Evolutionary conservation across 2,888 invertebrate genomes (phyloP), one percentile per base, ranked within the genome.

Genomic region (Boloria euphrosyne): DNA sequence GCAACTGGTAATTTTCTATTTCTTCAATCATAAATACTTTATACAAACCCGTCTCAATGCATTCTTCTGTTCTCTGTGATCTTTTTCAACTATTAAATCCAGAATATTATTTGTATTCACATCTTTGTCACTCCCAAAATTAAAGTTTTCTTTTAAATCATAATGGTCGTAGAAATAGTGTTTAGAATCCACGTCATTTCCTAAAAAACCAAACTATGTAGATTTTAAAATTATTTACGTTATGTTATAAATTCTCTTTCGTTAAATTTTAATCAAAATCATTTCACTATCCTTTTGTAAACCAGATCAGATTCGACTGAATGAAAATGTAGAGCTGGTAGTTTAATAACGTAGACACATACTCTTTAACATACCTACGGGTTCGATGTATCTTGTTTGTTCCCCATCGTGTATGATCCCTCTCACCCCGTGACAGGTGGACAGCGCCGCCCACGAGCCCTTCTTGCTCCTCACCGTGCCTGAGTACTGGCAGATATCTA

Each of bases 371-470:
- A 4, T 5, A 27, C 4, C 74, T 38, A 83, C 85, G 0, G 91
- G 91, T 64, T 92, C 86, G 62, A 98, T 94, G 82, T 97, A 96
- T 83, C 95, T 95, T 85, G 96, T 94, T 68, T 94, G 94, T 68
- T 93, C 82, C 43, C 97, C 97, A 81, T 97, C 97, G 82, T 94
- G 96, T 70, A 98, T 93, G 69, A 97, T 93, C 7, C 98, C 98
- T 60, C 95, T 94, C 50, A 95, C 85, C 55, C 96, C 96, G 61
- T 93, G 87, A 81, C 98, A 98, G 4, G 97, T 97, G 59, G 98
- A 97, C 59, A 98, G 81, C 0, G 97, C 97, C 62, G 94, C 97
- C 95, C 96, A 96, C 4, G 98, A 97, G 65, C 93, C 90, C 1
- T 93, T 91, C 73, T 93, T 92, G 67, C 94, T 95, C 70, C 95